A percentile compares a stretch with the other conserved stretches of the same genome.
These are phyloP conservation scores for Drepana falcataria DNA, from an alignment of 2,888 invertebrate species.

Conservation along the genomic window DNA sequence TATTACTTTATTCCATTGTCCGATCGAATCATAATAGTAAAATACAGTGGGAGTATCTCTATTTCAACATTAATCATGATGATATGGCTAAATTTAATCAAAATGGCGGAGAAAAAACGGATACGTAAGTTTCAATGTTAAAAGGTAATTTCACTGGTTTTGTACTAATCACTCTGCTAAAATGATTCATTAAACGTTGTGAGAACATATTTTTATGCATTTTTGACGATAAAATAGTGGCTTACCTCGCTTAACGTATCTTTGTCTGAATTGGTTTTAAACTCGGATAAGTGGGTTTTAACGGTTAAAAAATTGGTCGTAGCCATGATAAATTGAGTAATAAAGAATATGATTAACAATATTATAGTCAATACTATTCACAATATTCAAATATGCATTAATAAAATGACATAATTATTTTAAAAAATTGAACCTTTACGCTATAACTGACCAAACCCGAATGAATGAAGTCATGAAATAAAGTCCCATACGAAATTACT, in stretches of 20 bases:
- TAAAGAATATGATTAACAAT: constrained; percentile 13
- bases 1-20: too few species aligned
- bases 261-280: constrained; percentile 66
- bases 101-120: constrained; percentile 22
- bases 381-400: constrained; percentile 33
- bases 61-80: background rate
- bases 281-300: constrained; percentile 72
- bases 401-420: constrained; percentile 33
- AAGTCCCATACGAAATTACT: constrained; percentile 3
- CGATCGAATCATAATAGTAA: too few species aligned
- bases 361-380: constrained; percentile 16
- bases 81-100: constrained; percentile 6
- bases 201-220: background rate
- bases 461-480: constrained; percentile 17
- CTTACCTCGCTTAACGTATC: constrained; percentile 74
- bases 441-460: constrained; percentile 42
- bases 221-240: constrained; percentile 7
- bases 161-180: background rate
- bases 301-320: constrained; percentile 59
- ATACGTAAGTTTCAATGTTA: background rate
- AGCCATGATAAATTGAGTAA: constrained; percentile 36
- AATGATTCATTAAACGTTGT: constrained; percentile 12
- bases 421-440: constrained; percentile 39
- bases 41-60: too few species aligned
- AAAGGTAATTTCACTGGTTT: too few species aligned